Conservation (phyloP, 2,888 invertebrate genomes). For the Fabriciana adippe region DNA sequence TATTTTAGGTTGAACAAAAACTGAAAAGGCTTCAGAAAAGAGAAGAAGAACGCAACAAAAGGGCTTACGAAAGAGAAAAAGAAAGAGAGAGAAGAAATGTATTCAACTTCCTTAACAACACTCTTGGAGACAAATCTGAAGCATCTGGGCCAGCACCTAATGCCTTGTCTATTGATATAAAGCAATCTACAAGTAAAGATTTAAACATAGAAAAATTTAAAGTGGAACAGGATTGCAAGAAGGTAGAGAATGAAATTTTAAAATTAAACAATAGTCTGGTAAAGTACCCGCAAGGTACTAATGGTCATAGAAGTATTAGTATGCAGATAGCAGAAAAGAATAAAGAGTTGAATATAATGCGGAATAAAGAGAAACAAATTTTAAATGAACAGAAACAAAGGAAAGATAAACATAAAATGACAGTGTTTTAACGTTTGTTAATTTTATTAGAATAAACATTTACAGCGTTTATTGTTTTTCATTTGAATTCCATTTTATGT, state of each 20-base stretch:
- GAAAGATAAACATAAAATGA: conserved; percentile 88
- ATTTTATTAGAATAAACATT: conserved; percentile 19
- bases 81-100: conserved; percentile 85
- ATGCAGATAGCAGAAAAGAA: conserved; percentile 83
- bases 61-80: conserved; percentile 84
- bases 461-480: conserved; percentile 15
- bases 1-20: conserved; percentile 83
- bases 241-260: conserved; percentile 85
- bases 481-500: background rate
- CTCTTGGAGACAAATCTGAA: conserved; percentile 71
- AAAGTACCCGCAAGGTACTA: conserved; percentile 83
- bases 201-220: conserved; percentile 88
- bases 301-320: conserved; percentile 83
- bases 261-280: conserved; percentile 85
- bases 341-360: conserved; percentile 83
- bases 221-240: conserved; percentile 86
- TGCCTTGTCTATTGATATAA: conserved; percentile 57
- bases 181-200: conserved; percentile 83
- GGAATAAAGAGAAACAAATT: conserved; percentile 84
- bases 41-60: conserved; percentile 84
- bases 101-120: conserved; percentile 89
- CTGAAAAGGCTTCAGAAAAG: conserved; percentile 84
- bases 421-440: conserved; percentile 83
- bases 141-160: conserved; percentile 40
- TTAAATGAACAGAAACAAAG: conserved; percentile 86